These are phyloP conservation scores for Melopsittacus undulatus DNA, from an alignment of 2,797 vertebrate genomes.

Conservation along the genomic window DNA sequence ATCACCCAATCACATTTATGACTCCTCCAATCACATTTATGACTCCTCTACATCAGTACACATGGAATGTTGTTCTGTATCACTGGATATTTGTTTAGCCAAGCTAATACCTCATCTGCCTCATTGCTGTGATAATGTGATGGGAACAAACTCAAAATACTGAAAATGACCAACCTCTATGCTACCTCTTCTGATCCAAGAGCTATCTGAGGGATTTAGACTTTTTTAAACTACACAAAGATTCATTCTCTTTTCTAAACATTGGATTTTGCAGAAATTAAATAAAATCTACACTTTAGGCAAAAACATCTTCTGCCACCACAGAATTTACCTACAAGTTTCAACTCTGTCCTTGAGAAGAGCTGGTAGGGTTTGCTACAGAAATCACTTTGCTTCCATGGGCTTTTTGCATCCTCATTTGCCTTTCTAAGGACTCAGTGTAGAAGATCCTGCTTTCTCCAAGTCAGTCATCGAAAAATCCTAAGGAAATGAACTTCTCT, in stretches of 20 bases:
- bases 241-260: not conserved
- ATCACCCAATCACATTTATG: slow-evolving; percentile 8
- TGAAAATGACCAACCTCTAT: slow-evolving; percentile 5
- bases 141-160: slow-evolving; percentile 16
- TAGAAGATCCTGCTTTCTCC: slow-evolving; percentile 9
- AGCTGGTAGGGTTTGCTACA: not conserved
- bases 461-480: not conserved
- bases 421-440: not conserved
- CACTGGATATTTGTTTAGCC: slow-evolving; percentile 29
- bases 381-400: not conserved
- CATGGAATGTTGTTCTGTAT: not conserved
- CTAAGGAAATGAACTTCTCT: slow-evolving; percentile 55
- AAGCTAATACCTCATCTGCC: slow-evolving; percentile 60
- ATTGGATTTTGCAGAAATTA: not conserved
- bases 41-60: slow-evolving; percentile 44
- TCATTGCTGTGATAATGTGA: not conserved
- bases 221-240: not conserved
- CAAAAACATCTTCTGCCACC: not conserved
- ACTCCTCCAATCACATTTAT: slow-evolving; percentile 41
- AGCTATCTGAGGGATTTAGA: not conserved
- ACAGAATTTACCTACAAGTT: not conserved
- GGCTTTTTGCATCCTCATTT: not conserved
- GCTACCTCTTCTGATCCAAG: not conserved
- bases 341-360: not conserved
- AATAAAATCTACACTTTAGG: not conserved